A percentile compares a stretch with the other conserved stretches of the same genome.
Evolutionary conservation across 2,888 invertebrate species (phyloP).

Genomic region (Lepidonotus clava): DNA sequence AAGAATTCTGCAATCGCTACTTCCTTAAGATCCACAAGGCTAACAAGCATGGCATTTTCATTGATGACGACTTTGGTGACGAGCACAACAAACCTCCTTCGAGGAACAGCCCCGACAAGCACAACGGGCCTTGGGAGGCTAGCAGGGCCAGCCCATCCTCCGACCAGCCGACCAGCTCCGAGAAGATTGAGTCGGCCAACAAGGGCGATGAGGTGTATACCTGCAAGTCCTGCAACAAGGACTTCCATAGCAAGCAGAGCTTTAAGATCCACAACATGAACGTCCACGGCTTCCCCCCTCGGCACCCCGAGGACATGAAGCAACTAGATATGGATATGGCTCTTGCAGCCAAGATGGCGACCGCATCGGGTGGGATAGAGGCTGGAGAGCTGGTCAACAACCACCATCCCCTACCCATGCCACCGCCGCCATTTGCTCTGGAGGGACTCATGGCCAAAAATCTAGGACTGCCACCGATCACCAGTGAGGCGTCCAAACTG

Average conservation of each 20-base stretch:
- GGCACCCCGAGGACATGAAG: not conserved
- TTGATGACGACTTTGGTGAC: constrained; percentile 55
- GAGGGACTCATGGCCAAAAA: constrained; percentile 54
- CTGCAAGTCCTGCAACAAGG: constrained; percentile 83
- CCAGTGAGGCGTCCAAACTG: constrained; percentile 35
- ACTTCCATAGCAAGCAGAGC: constrained; percentile 94
- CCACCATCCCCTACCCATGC: constrained; percentile 27
- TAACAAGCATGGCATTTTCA: constrained; percentile 78
- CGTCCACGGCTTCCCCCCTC: constrained; percentile 69
- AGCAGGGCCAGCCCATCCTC: constrained; percentile 46
- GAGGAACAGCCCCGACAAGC: constrained; percentile 16
- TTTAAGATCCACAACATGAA: constrained; percentile 75
- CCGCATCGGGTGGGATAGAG: constrained; percentile 32
- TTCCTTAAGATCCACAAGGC: constrained; percentile 79
- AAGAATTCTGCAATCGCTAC: constrained; percentile 79
- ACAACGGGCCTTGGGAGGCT: constrained; percentile 18
- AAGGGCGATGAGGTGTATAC: constrained; percentile 47
- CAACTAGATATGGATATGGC: constrained; percentile 47
- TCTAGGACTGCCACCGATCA: not conserved
- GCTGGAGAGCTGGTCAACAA: constrained; percentile 41
- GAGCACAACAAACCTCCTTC: not conserved
- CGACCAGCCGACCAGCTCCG: constrained; percentile 45
- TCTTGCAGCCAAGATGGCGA: constrained; percentile 43
- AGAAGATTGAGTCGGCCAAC: constrained; percentile 40
- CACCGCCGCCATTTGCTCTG: constrained; percentile 40